Percentiles rank a stretch among this genome's conserved stretches.
Conservation (phyloP, 2,888 invertebrate genomes). For the Bruchidius siliquastri region DNA sequence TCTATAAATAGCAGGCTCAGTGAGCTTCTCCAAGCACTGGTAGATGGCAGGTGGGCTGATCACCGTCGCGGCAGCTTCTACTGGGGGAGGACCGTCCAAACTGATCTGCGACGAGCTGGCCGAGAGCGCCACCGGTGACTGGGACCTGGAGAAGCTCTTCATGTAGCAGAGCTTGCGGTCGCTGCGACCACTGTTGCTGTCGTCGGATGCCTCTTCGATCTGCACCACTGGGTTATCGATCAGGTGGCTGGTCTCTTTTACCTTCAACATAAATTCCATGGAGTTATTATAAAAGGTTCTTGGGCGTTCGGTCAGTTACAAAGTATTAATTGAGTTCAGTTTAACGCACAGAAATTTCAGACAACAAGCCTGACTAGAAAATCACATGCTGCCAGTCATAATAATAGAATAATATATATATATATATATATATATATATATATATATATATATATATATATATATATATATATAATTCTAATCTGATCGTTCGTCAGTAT, state of each 20-base stretch:
- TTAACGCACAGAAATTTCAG: too few species aligned
- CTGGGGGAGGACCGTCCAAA: constrained; percentile 28
- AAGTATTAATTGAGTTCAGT: too few species aligned
- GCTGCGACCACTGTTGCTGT: constrained; percentile 44
- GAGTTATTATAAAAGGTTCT: too few species aligned
- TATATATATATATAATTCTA: too few species aligned
- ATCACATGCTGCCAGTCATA: too few species aligned
- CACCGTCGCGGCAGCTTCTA: constrained; percentile 6
- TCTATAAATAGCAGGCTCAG: constrained; percentile 47
- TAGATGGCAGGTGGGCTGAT: constrained; percentile 40
- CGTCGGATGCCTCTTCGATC: constrained; percentile 47
- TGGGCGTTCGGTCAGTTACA: too few species aligned
- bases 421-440: too few species aligned
- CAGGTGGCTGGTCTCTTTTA: constrained; percentile 29
- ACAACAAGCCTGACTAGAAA: too few species aligned
- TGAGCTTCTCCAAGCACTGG: constrained; percentile 48
- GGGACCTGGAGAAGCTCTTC: constrained; percentile 51
- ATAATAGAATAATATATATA: too few species aligned
- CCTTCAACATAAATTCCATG: constrained; percentile 18
- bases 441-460: too few species aligned
- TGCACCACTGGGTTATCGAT: constrained; percentile 48
- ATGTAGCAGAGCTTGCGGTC: constrained; percentile 49
- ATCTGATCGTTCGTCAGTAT: too few species aligned
- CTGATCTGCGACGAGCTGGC: constrained; percentile 49
- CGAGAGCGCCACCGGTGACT: constrained; percentile 48